A percentile compares a stretch with the other conserved stretches of the same genome.
phyloP scores from a whole-genome alignment of 2,113 vertebrate species.

The Scophthalmus maximus region DNA sequence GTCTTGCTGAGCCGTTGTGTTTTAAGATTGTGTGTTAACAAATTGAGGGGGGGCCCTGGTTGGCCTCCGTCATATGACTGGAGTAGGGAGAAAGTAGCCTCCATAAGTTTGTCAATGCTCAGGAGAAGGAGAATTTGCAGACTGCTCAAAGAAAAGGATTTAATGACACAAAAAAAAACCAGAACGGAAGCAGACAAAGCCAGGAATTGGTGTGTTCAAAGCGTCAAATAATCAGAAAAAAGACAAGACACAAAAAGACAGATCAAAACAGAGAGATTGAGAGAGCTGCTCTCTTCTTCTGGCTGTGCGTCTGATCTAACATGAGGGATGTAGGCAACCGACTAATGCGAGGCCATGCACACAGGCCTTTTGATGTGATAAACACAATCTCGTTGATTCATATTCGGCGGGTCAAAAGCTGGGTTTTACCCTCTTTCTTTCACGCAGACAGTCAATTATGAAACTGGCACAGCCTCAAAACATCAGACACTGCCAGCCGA shows the following conservation, averaged over 20 bases:
- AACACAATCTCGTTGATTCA: slow-evolving; percentile 41
- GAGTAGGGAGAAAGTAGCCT: slow-evolving; percentile 6
- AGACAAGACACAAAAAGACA: neutral
- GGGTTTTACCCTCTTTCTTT: slow-evolving; percentile 17
- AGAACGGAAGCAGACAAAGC: neutral
- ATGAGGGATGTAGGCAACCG: slow-evolving; percentile 24
- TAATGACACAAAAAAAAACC: neutral
- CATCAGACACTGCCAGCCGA: slow-evolving; percentile 7
- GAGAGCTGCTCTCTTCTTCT: slow-evolving; percentile 9
- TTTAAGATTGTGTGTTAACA: neutral
- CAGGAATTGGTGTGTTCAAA: slow-evolving; percentile 6
- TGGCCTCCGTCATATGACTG: slow-evolving; percentile 16
- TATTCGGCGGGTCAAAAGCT: slow-evolving; percentile 49
- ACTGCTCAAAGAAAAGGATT: neutral
- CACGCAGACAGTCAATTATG: slow-evolving; percentile 20
- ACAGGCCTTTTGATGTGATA: slow-evolving; percentile 55
- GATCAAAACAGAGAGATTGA: neutral
- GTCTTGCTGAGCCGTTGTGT: neutral
- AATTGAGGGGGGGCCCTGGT: slow-evolving; percentile 9
- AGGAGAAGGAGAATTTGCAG: neutral
- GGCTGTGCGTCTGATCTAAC: slow-evolving; percentile 30
- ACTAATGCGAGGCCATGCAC: slow-evolving; percentile 34
- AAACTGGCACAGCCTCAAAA: slow-evolving; percentile 27
- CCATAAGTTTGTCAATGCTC: slow-evolving; percentile 1
- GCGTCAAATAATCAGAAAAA: neutral